These are phyloP conservation scores for Yponomeuta evonymella DNA, from an alignment of 2,888 invertebrate species.

Conservation along the genomic window DNA sequence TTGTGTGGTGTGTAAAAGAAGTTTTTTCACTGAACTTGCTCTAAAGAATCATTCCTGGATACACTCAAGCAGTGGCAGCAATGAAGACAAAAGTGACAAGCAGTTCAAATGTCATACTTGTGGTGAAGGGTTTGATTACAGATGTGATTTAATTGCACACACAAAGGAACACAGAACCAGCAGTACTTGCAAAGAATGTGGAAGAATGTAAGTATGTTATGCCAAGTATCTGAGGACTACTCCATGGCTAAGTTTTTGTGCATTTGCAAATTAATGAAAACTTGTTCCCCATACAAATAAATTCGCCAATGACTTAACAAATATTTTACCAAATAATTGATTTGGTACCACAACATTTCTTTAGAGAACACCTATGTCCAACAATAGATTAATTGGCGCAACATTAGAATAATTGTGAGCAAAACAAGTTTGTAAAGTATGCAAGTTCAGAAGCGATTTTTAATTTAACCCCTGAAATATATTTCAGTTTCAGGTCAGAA, in stretches of 20 bases:
- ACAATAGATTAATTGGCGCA: no score
- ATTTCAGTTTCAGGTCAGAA: constrained; percentile 79
- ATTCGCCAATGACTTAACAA: no score
- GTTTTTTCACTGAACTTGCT: constrained; percentile 75
- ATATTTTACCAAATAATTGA: no score
- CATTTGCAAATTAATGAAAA: no score
- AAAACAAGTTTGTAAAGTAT: neutral
- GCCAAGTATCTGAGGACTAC: neutral
- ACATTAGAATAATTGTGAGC: no score
- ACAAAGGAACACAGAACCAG: constrained; percentile 78
- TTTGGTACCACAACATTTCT: no score
- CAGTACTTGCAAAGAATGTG: constrained; percentile 80
- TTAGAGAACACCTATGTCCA: no score
- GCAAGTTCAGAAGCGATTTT: no score
- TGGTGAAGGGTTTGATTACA: constrained; percentile 76
- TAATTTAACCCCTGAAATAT: neutral
- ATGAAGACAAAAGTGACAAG: constrained; percentile 39
- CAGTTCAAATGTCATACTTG: constrained; percentile 75
- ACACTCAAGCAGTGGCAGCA: constrained; percentile 42
- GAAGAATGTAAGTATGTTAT: constrained; percentile 76
- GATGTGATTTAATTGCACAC: constrained; percentile 79
- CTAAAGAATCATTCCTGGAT: constrained; percentile 79
- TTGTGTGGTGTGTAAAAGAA: constrained; percentile 73
- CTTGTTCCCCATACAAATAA: no score
- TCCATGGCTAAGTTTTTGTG: no score